Percentiles rank a stretch among this genome's conserved stretches.
Conservation (phyloP, 2,113 vertebrate species). For the Cyphomyrus plagiostoma region DNA sequence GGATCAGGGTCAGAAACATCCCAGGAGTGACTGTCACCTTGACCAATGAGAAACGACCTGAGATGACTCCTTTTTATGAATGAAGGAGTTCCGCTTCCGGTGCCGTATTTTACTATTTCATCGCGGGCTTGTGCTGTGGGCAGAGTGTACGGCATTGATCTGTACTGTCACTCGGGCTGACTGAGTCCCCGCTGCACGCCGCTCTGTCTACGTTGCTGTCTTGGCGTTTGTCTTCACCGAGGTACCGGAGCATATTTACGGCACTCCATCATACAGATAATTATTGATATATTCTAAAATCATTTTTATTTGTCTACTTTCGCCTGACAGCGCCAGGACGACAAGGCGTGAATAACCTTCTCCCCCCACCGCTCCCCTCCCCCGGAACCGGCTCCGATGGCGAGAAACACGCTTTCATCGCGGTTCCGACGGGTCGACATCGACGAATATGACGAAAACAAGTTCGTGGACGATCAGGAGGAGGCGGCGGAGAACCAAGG, state of each 20-base stretch:
- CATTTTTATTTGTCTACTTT: neutral
- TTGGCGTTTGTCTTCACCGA: neutral
- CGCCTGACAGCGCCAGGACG: neutral
- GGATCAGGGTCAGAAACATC: neutral
- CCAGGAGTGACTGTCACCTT: neutral
- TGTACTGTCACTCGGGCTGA: neutral
- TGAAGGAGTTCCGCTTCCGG: conserved; percentile 24
- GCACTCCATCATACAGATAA: neutral
- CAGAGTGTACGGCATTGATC: neutral
- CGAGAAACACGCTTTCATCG: conserved; percentile 70
- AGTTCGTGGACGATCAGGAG: conserved; percentile 77
- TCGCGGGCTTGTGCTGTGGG: neutral
- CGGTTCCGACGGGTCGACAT: conserved; percentile 76
- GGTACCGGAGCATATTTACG: neutral
- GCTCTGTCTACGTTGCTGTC: neutral
- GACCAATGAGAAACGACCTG: neutral
- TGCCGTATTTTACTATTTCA: neutral
- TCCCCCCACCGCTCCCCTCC: neutral
- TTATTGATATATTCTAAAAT: neutral
- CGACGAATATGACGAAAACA: conserved; percentile 78
- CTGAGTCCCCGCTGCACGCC: neutral
- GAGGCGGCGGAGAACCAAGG: conserved; percentile 60
- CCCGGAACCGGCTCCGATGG: conserved; percentile 48
- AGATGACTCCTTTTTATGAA: neutral
- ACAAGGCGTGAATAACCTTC: neutral